A percentile compares a stretch with the other conserved stretches of the same genome.
phyloP scores from a whole-genome alignment of 2,113 vertebrate genomes.

The Pelecanus crispus region DNA sequence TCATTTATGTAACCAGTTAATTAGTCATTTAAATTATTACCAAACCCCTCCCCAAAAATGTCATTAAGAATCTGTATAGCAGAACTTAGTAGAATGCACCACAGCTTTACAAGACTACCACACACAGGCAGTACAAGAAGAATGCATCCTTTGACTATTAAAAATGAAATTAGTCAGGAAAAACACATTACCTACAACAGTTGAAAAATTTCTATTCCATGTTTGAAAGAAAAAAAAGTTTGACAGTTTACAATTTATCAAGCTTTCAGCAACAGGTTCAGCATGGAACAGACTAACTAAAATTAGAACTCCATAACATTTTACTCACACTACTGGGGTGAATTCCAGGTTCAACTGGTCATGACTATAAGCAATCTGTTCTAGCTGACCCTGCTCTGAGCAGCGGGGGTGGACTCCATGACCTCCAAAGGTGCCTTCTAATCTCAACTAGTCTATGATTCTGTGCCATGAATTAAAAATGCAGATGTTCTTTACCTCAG shows the following conservation, averaged over 20 bases:
- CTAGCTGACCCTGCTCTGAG: not conserved
- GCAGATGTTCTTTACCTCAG: not conserved
- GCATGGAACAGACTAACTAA: not conserved
- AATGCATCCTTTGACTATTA: not conserved
- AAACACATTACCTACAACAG: not conserved
- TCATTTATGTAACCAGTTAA: not conserved
- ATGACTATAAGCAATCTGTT: not conserved
- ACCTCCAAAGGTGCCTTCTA: not conserved
- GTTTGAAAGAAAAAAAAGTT: not conserved
- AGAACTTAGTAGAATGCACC: not conserved
- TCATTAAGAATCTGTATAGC: not conserved
- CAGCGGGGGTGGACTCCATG: not conserved
- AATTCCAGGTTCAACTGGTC: not conserved
- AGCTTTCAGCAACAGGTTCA: not conserved
- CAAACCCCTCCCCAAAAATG: not conserved
- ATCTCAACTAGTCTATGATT: not conserved
- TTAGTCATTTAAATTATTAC: not conserved
- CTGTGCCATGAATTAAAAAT: not conserved
- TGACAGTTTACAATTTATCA: not conserved
- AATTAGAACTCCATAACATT: not conserved
- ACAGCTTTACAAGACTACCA: conserved; percentile 49
- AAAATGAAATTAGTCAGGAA: not conserved
- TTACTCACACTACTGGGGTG: not conserved
- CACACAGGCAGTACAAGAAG: conserved; percentile 22
- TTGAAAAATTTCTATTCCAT: not conserved